A percentile compares a stretch with the other conserved stretches of the same genome.
Evolutionary conservation across 2,888 invertebrate genomes (phyloP).

Genomic region (Patella caerulea): DNA sequence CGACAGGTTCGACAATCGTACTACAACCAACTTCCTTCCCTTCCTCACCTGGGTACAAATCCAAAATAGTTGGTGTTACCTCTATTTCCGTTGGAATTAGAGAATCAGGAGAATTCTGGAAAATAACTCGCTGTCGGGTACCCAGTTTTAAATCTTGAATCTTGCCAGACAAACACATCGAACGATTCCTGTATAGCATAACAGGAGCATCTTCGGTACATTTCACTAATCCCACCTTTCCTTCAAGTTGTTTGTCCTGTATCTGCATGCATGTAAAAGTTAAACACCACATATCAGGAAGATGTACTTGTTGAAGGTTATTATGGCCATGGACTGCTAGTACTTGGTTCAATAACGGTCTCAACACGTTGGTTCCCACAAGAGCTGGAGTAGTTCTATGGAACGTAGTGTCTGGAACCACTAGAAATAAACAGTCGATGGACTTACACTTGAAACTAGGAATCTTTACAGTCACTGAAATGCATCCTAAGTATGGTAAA

Average conservation of each 20-base stretch:
- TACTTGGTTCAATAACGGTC: not conserved
- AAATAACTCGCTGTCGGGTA: not conserved
- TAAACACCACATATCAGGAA: not conserved
- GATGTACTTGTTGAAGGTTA: not conserved
- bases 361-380: not conserved
- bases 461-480: not conserved
- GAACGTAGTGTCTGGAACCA: not conserved
- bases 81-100: not conserved
- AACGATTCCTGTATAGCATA: not conserved
- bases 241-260: not conserved
- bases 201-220: not conserved
- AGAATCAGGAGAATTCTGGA: conserved; percentile 1
- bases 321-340: conserved; percentile 3
- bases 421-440: conserved; percentile 1
- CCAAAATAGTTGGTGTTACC: not conserved
- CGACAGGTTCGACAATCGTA: not conserved
- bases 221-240: not conserved
- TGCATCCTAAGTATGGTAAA: conserved; percentile 2
- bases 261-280: not conserved
- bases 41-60: not conserved
- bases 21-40: not conserved
- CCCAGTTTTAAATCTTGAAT: not conserved
- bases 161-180: not conserved
- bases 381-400: not conserved
- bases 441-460: not conserved